Base-by-base conservation (phyloP, 1,140 invertebrate genomes). In the Drosophila kanapiae region DNA sequence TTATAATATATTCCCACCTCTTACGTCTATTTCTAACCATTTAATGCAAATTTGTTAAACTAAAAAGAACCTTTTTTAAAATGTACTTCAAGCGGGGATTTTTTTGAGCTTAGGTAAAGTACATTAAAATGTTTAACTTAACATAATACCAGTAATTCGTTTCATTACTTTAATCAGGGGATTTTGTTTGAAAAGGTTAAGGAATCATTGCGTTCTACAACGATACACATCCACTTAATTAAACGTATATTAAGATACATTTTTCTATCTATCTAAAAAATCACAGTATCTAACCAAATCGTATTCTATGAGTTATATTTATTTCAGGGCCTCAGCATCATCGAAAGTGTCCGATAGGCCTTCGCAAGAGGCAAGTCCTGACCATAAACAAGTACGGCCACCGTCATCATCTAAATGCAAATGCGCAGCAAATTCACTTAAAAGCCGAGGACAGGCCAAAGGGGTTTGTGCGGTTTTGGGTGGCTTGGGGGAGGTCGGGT, bases 401-500 rank as follows among this genome's bases (percentile, higher is more conserved):
- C 51, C 80, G 51, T 53, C 85, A 81, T 84, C 80, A 84, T 84
- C 80, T 81, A 90, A 90, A 88, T 88, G 80, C 84, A 88, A 88
- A 90, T 88, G 62, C 51, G 81, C 69, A 84, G 69, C 79, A 80
- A 87, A 86, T 80, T 80, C 71, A 80, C 74, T 78, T 84, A 72
- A 80, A 58, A 60, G 70, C 80, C 64, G 69, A 56, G 75, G 72
- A 76, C 72, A 53, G 60, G 65, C 38, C 11, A 1, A 27, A 47
- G 40, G 49, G 35, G 29, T 23, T 7, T 18, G 6, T 35, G 29
- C 13, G 13, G 45, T 13, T 38, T 23, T 23, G 18, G 49, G 23
- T 33, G 45, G 18, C 31, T 8, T 10, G 11, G 1, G 23, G 18
- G 18, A 18, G 6, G 42, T 70, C 29, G 29, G n/a, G 33, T 14